Evolutionary conservation across 2,888 invertebrate species (phyloP), one percentile per base, ranked within the genome.

Genomic region (Diploptera punctata): DNA sequence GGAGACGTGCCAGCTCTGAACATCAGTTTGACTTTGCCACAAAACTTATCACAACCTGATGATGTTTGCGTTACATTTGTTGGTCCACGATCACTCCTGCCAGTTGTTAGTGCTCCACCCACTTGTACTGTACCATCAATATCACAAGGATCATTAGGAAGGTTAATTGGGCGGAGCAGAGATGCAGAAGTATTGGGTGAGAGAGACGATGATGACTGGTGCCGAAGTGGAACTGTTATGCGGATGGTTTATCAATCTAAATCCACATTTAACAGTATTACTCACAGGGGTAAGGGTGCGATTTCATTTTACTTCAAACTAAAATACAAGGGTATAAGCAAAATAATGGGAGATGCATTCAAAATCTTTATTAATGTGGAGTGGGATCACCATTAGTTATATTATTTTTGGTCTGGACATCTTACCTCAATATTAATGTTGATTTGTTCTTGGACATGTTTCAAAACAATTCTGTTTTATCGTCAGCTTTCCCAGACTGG

Each of bases 1-100:
- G 9, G 43, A 10, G 49, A 33, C 13, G 61, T 44, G 3, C 19
- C 33, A 10, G 43, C 67, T 4, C 69, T 74, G 5, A 74, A 74
- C 24, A 47, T 74, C 21, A 68, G 73, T n/a, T 29, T 75, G 7
- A 29, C 47, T n/a, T 9, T 73, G 38, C 72, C 73, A 31, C 75
- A 70, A 33, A 72, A 73, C 60, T 33, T 33, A 10, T 72, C 73
- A 21, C 61, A 73, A n/a, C 31, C 65, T n/a, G 73, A 74, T 16
- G 71, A 75, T 31, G 71, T 76, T 10, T 76, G 76, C 71, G 74
- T 74, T 1, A 76, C 74, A 16, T 76, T 76, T 72, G 71, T 73
- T 38, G 76, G 76, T 1, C 76, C 73, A 18, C 71, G 73, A n/a
- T 70, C 72, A 0, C 38, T 75, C 7, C 61, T 76, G 21, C 76